A percentile compares a stretch with the other conserved stretches of the same genome.
These are phyloP conservation scores for Trachelus stipa DNA, from an alignment of 2,888 invertebrate species.

Conservation along the genomic window DNA sequence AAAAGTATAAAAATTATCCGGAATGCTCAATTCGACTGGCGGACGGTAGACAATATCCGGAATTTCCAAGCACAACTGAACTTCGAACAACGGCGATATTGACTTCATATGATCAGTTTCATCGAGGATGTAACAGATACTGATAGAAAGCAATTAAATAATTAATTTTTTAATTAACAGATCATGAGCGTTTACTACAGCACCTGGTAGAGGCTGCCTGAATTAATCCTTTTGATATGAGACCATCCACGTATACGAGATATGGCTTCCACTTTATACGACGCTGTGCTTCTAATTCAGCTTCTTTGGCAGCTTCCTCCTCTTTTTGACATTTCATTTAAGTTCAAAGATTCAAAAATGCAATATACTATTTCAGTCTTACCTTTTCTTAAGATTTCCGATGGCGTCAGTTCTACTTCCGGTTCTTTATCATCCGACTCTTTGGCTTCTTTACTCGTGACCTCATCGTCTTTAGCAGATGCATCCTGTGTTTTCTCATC, in stretches of 20 bases:
- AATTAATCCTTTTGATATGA: conserved; percentile 71
- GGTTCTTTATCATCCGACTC: conserved; percentile 37
- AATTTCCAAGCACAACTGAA: conserved; percentile 79
- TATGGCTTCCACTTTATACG: conserved; percentile 72
- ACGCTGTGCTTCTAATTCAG: conserved; percentile 54
- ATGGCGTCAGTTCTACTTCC: conserved; percentile 35
- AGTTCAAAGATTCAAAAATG: conserved; percentile 35
- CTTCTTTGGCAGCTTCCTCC: conserved; percentile 68
- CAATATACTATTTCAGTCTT: conserved; percentile 62
- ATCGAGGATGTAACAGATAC: conserved; percentile 71
- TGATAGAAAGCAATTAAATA: conserved; percentile 51
- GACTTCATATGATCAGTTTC: conserved; percentile 74
- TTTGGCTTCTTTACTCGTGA: conserved; percentile 35
- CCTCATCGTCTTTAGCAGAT: conserved; percentile 23
- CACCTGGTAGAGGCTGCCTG: conserved; percentile 68
- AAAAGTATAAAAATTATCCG: conserved; percentile 76
- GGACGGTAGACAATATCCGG: conserved; percentile 81
- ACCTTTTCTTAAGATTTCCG: conserved; percentile 34
- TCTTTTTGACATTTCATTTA: conserved; percentile 47
- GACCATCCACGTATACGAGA: conserved; percentile 74
- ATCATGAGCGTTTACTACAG: not conserved
- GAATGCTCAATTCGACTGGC: conserved; percentile 75
- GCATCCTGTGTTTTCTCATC: conserved; percentile 23
- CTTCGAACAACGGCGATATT: conserved; percentile 79
- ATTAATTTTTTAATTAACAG: not conserved